A percentile compares a stretch with the other conserved stretches of the same genome.
phyloP scores from a whole-genome alignment of 2,113 vertebrate genomes.

The Perca fluviatilis region DNA sequence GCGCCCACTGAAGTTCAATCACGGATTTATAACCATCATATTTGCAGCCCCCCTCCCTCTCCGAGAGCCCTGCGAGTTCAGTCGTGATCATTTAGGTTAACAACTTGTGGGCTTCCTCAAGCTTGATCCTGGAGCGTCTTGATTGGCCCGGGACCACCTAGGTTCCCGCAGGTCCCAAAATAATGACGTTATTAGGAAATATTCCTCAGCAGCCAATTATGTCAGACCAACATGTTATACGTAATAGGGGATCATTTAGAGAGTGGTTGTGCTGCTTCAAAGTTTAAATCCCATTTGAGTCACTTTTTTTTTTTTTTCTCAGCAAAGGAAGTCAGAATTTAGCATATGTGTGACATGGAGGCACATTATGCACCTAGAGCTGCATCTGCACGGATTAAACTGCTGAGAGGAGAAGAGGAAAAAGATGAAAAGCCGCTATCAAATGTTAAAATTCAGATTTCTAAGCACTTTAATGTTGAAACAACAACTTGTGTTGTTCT shows the following conservation, averaged over 20 bases:
- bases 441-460: not conserved
- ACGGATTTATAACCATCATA: conserved; percentile 48
- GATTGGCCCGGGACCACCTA: conserved; percentile 58
- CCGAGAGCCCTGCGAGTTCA: not conserved
- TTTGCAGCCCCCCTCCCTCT: conserved; percentile 3
- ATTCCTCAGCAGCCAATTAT: conserved; percentile 64
- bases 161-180: conserved; percentile 14
- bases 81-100: conserved; percentile 46
- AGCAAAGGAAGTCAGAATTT: conserved; percentile 14
- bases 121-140: conserved; percentile 38
- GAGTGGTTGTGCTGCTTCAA: not conserved
- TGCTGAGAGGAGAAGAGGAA: not conserved
- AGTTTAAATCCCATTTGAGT: not conserved
- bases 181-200: conserved; percentile 31
- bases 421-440: not conserved
- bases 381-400: conserved; percentile 35
- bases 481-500: not conserved
- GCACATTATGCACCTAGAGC: conserved; percentile 13
- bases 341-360: conserved; percentile 20
- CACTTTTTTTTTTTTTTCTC: conserved; percentile 3
- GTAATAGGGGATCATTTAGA: conserved; percentile 1
- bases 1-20: conserved; percentile 52
- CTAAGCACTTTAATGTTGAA: no score
- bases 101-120: conserved; percentile 53
- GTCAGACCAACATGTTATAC: not conserved